Evolutionary conservation across 2,797 vertebrate genomes (phyloP), one percentile per base, ranked within the genome.

Genomic region (Girardinus metallicus): DNA sequence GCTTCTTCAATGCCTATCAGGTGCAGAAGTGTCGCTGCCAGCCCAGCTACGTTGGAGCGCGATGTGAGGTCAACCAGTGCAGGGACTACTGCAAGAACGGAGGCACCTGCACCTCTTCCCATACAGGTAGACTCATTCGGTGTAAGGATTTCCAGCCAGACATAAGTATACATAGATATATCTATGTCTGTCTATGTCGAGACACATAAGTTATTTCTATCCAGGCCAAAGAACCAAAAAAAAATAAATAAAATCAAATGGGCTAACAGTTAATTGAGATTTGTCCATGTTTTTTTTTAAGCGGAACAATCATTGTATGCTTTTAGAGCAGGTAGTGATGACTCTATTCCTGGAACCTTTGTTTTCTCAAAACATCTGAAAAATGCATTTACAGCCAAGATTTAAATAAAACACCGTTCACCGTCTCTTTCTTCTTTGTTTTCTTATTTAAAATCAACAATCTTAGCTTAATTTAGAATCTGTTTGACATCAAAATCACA

Each of bases 11-110:
- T 0, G 97, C 97, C 12, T 96, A 96, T 76, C 96, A 96, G 73
- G 97, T 98, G 90, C 96, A 97, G 82, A 99, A 99, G 92, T 99
- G 98, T 89, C 97, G 97, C 84, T 99, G 98, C 89, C 97, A 97
- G 62, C 96, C 98, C 8, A 98, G 97, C 87, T 99, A 98, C 94
- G 96, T 94, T 0, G 98, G 98, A 0, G 97, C 98, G 77, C 96
- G 94, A 86, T 99, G 98, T 81, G 97, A 99, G 93, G 91, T 96
- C 47, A 97, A 99, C 94, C 97, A 97, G 89, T 99, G 98, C 92
- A 96, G 94, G 75, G 96, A 97, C 85, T 97, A 98, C 94, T 99
- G 98, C 91, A 97, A 96, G 90, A 99, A 99, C 0, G 97, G 98
- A 84, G 98, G 98, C 86, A 98, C 97, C 34, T 99, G 98, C 13